phyloP scores from a whole-genome alignment of 2,113 vertebrate genomes.

The Rousettus leschenaultii region DNA sequence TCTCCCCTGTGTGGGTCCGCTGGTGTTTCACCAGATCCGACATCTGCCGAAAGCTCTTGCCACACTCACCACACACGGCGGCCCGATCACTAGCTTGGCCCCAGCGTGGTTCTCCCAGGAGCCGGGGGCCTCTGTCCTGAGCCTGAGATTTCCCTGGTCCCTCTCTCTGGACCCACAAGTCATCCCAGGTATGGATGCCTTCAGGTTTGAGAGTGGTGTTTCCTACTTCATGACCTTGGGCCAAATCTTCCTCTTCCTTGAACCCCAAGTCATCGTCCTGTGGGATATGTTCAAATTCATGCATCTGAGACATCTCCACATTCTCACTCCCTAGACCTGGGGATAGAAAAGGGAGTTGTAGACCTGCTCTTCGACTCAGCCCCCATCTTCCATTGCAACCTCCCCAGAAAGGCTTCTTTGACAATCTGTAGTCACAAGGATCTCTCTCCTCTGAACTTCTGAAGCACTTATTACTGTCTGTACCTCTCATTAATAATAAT shows the following conservation, averaged over 20 bases:
- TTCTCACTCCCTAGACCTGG: constrained; percentile 56
- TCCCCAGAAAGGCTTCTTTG: not conserved
- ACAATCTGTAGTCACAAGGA: not conserved
- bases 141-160: constrained; percentile 65
- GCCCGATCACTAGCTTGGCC: constrained; percentile 69
- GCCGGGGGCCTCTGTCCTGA: constrained; percentile 54
- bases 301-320: not conserved
- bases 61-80: constrained; percentile 70
- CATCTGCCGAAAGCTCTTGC: constrained; percentile 75
- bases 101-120: constrained; percentile 70
- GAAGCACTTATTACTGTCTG: not conserved
- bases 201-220: constrained; percentile 69
- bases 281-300: constrained; percentile 32
- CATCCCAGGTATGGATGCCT: constrained; percentile 71
- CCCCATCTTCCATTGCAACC: not conserved
- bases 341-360: constrained; percentile 32
- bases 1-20: constrained; percentile 76
- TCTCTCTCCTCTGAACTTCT: not conserved
- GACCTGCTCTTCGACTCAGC: not conserved
- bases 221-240: constrained; percentile 56
- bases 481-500: not conserved
- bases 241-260: constrained; percentile 72
- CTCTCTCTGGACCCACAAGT: constrained; percentile 68
- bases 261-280: constrained; percentile 81
- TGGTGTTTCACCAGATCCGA: constrained; percentile 77